Percentiles rank a stretch among this genome's conserved stretches.
Evolutionary conservation across 2,113 vertebrate genomes (phyloP).

Genomic region (Coptodon bakossiorum): DNA sequence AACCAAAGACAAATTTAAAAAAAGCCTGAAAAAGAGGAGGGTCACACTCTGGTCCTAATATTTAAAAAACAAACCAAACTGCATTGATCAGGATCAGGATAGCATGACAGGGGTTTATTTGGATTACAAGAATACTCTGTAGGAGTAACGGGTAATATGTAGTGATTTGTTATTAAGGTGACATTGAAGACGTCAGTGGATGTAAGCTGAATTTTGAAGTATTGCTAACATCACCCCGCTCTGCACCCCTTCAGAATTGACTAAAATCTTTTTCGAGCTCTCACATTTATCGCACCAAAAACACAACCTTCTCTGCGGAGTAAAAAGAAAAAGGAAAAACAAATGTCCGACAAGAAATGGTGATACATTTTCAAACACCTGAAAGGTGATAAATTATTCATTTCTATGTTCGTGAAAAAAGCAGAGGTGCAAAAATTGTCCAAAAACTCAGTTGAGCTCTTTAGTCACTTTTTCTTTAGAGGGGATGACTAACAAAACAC

Average conservation of each 20-base stretch:
- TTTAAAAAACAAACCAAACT: neutral
- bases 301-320: fast-evolving
- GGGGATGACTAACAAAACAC: neutral
- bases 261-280: neutral
- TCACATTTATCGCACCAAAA: neutral
- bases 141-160: neutral
- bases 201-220: neutral
- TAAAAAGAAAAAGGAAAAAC: neutral
- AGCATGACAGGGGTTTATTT: neutral
- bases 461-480: neutral
- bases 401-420: fast-evolving
- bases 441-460: neutral
- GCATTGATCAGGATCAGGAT: neutral
- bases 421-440: neutral
- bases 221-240: neutral
- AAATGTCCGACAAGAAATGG: neutral
- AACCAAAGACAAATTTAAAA: neutral
- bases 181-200: neutral
- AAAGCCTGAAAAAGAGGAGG: neutral
- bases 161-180: neutral
- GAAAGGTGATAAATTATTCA: neutral
- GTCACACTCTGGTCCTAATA: neutral
- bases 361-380: neutral
- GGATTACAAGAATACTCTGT: fast-evolving
- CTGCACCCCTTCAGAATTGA: neutral